phyloP scores from a whole-genome alignment of 2,888 invertebrate species.

The Marasmarcha lunaedactyla region DNA sequence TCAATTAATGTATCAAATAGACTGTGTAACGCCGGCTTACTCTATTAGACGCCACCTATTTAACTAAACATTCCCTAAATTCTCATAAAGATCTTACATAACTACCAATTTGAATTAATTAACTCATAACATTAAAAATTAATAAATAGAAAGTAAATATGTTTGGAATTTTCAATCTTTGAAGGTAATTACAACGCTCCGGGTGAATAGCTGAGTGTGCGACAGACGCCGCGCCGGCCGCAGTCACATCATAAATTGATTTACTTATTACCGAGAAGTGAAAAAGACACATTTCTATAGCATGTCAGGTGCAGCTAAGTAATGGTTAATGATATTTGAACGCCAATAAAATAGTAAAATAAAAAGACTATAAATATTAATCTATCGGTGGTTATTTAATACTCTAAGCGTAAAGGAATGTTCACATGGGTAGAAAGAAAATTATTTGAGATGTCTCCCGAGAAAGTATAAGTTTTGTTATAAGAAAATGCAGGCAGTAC shows the following conservation, averaged over 20 bases:
- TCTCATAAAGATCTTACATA: neutral
- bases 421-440: slow-evolving; percentile 27
- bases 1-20: too few relatives aligned
- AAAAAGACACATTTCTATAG: slow-evolving; percentile 22
- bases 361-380: slow-evolving; percentile 60
- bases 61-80: neutral
- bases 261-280: slow-evolving; percentile 29
- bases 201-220: slow-evolving; percentile 35
- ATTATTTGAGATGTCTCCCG: slow-evolving; percentile 4
- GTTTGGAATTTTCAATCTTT: slow-evolving; percentile 33
- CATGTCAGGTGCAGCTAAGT: slow-evolving; percentile 42
- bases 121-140: slow-evolving; percentile 35
- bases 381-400: slow-evolving; percentile 47
- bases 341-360: slow-evolving; percentile 57
- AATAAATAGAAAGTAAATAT: slow-evolving; percentile 43
- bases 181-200: slow-evolving; percentile 38
- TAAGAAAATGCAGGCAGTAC: too few relatives aligned
- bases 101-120: slow-evolving; percentile 25
- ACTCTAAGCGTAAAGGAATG: slow-evolving; percentile 23
- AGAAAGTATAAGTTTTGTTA: neutral
- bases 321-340: slow-evolving; percentile 61
- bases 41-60: neutral
- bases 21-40: too few relatives aligned
- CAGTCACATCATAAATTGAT: slow-evolving; percentile 40
- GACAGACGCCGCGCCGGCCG: slow-evolving; percentile 32